Percentiles rank a stretch among this genome's conserved stretches.
Conservation (phyloP, 2,113 vertebrate species). For the Canis aureus region DNA sequence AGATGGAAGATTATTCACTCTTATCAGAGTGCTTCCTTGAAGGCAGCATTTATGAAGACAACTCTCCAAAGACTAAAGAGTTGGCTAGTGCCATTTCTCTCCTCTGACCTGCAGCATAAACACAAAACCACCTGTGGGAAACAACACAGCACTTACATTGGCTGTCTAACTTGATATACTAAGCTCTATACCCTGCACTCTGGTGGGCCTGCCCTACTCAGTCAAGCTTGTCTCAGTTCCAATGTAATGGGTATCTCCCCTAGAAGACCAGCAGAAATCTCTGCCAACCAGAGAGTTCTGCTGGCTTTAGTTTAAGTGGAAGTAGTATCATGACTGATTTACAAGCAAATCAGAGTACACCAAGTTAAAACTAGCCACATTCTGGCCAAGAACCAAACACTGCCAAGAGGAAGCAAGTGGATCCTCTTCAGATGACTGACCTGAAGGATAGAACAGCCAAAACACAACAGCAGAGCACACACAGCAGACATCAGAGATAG, state of each 20-base stretch:
- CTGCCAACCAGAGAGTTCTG: background rate
- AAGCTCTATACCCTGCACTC: background rate
- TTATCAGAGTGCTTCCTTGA: background rate
- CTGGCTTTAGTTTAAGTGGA: background rate
- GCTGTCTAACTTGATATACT: background rate
- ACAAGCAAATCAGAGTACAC: background rate
- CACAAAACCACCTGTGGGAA: background rate
- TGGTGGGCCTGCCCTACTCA: background rate
- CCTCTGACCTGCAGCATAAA: background rate
- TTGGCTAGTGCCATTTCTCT: background rate
- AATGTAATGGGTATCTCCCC: background rate
- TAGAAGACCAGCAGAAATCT: background rate
- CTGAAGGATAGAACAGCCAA: background rate
- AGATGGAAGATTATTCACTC: background rate
- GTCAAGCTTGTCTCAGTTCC: background rate
- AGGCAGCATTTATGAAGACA: background rate
- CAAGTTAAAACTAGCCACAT: background rate
- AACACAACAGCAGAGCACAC: background rate
- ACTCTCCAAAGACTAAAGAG: background rate
- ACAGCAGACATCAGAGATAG: background rate
- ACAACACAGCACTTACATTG: background rate
- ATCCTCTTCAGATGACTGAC: background rate
- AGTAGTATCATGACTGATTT: background rate
- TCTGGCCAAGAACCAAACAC: background rate
- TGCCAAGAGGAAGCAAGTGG: background rate